Base-by-base conservation (phyloP, 2,888 invertebrate species). In the Maniola hyperantus region DNA sequence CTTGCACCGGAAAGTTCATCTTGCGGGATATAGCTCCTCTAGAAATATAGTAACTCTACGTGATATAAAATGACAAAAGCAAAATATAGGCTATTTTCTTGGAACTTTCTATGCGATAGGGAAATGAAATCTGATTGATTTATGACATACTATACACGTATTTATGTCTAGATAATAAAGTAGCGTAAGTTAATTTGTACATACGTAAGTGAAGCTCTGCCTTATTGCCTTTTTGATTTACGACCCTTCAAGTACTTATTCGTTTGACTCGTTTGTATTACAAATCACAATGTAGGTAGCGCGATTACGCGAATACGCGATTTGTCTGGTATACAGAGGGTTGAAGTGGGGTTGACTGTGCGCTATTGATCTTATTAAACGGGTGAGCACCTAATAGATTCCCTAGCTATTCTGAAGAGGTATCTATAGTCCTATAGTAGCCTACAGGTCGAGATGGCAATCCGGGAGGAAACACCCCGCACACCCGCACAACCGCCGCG, bases 11-110 rank as follows among this genome's bases (percentile, higher is more conserved):
- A 26, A 26, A 48, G 8, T 44, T 6, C 2, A 42, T 42, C 13
- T n/a, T 42, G 5, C 42, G 42, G 13, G 2, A 42, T 2, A 42
- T 13, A 13, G 42, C 15, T 44, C 0, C 48, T 48, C 48, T 48
- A 48, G 18, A 10, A 18, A 18, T 6, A 7, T 18, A 5, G 15
- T 2, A 48, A 48, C 48, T 48, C 46, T 55, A 59, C 34, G 6
- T 50, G 10, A 11, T 8, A 15, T 13, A 65, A 51, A 51, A 42
- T 44, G 54, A 64, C 34, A 54, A 51, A 46, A 36, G 46, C 44
- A 54, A 51, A 34, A 48, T 64, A 64, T 64, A 44, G 54, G 63
- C 46, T 64, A 55, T 55, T 55, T 55, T 55, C 63, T 55, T 55
- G 33, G 46, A 64, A 55, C 55, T 64, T 55, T 64, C 54, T 54